These are phyloP conservation scores for Epirrita christyi DNA, from an alignment of 2,888 invertebrate species.

Conservation along the genomic window DNA sequence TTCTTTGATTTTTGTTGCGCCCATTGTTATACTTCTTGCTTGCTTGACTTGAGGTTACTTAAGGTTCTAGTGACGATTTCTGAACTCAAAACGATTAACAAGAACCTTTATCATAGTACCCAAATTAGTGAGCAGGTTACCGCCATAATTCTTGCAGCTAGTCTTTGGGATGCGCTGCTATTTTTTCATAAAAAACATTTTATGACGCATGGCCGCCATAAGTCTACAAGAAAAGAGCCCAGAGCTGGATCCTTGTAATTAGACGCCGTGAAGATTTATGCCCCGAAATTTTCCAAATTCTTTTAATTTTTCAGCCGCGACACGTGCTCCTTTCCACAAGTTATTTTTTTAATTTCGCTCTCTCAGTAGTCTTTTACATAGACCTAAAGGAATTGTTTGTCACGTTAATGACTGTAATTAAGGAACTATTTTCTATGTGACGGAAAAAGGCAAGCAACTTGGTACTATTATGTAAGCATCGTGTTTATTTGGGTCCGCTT, in stretches of 20 bases:
- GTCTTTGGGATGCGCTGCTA: constrained; percentile 56
- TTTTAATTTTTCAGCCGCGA: constrained; percentile 71
- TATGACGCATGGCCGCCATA: constrained; percentile 78
- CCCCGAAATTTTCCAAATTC: constrained; percentile 73
- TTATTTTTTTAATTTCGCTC: constrained; percentile 48
- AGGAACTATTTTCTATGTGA: constrained; percentile 48
- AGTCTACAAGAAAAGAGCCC: constrained; percentile 71
- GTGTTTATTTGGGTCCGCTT: constrained; percentile 66
- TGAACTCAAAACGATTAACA: constrained; percentile 19
- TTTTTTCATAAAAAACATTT: constrained; percentile 74
- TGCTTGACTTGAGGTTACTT: background rate
- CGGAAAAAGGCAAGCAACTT: constrained; percentile 53
- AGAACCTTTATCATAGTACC: constrained; percentile 28
- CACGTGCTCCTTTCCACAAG: constrained; percentile 59
- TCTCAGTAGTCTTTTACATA: constrained; percentile 37
- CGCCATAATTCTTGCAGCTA: constrained; percentile 59
- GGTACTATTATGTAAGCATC: constrained; percentile 44
- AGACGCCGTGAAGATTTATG: constrained; percentile 79
- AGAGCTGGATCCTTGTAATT: constrained; percentile 77
- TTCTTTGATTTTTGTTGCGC: too few relatives aligned
- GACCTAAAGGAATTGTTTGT: constrained; percentile 18
- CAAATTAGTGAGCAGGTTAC: constrained; percentile 45
- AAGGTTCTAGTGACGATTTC: background rate
- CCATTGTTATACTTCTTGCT: too few relatives aligned
- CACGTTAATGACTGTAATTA: constrained; percentile 27